phyloP scores from a whole-genome alignment of 2,113 vertebrate genomes.

The Morone chrysops region DNA sequence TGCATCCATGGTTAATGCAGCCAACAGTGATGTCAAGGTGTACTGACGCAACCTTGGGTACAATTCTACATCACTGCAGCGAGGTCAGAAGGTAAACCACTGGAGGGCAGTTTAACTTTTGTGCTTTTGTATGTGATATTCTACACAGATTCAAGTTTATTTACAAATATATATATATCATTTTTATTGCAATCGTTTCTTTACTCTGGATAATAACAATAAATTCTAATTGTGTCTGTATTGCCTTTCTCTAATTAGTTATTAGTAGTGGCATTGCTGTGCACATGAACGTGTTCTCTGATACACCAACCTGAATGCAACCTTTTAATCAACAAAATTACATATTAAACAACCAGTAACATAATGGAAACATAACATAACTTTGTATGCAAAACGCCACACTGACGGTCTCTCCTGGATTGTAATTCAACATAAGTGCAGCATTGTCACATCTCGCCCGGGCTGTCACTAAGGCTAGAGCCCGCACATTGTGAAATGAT shows the following conservation, averaged over 20 bases:
- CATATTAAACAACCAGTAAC: background rate
- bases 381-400: too few species aligned
- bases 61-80: background rate
- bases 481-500: background rate
- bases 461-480: background rate
- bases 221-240: background rate
- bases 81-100: background rate
- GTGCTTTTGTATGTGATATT: background rate
- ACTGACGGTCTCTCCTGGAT: background rate
- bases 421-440: background rate
- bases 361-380: background rate
- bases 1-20: background rate
- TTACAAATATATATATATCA: too few species aligned
- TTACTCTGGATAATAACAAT: too few species aligned
- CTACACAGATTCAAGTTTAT: background rate
- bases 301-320: background rate
- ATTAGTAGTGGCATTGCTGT: background rate
- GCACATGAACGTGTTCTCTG: background rate
- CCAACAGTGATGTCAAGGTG: background rate
- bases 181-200: too few species aligned
- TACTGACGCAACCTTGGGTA: background rate
- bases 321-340: background rate
- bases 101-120: background rate
- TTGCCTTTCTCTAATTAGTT: background rate
- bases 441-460: background rate